Evolutionary conservation across 1,140 invertebrate species (phyloP).

Genomic region (Zaprionus capensis): DNA sequence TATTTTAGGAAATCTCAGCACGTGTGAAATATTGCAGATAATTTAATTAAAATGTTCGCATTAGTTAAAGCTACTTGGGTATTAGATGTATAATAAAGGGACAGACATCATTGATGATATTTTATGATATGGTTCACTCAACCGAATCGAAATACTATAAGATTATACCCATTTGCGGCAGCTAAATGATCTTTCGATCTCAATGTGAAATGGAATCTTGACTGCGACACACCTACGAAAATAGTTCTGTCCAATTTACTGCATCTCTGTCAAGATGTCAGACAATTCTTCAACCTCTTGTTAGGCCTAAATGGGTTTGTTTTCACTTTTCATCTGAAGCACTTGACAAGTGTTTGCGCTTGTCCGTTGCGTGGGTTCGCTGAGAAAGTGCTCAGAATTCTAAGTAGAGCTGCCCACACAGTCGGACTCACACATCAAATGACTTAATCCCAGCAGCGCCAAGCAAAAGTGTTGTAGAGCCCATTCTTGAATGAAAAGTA

Average conservation of each 20-base stretch:
- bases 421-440: constrained; percentile 32
- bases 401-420: constrained; percentile 35
- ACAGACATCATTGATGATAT: not conserved
- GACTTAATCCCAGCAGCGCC: constrained; percentile 60
- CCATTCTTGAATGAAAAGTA: constrained; percentile 77
- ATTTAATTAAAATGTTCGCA: constrained; percentile 50
- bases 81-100: not conserved
- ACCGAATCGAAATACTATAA: not conserved
- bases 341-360: constrained; percentile 36
- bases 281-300: constrained; percentile 10
- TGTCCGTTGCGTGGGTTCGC: constrained; percentile 54
- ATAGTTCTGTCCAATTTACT: not conserved
- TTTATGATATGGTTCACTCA: not conserved
- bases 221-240: not conserved
- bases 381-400: constrained; percentile 72
- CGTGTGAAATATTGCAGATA: constrained; percentile 24
- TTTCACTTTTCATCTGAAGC: constrained; percentile 61
- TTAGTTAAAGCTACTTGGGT: not conserved
- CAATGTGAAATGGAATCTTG: not conserved
- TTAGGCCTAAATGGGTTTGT: constrained; percentile 26
- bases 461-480: constrained; percentile 25
- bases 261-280: not conserved
- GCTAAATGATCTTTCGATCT: not conserved
- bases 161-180: not conserved
- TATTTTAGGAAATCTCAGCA: constrained; percentile 46